Evolutionary conservation across 2,888 invertebrate species (phyloP).

Genomic region (Andrena praecox): DNA sequence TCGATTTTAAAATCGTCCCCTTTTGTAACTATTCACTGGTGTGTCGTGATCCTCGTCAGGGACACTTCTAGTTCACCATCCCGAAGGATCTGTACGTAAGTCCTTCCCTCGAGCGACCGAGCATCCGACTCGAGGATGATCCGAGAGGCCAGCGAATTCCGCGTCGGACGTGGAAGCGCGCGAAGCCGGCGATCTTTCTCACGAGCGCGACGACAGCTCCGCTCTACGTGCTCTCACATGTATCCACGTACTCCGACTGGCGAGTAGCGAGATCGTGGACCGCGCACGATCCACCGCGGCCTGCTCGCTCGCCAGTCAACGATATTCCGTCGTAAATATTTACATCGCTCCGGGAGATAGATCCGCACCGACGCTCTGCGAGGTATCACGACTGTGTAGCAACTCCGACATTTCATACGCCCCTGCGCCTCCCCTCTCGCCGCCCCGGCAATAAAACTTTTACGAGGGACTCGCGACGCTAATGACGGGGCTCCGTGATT

Average conservation of each 20-base stretch:
- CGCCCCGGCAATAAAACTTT: slow-evolving; percentile 23
- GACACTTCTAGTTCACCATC: background rate
- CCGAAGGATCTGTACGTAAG: background rate
- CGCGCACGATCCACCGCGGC: slow-evolving; percentile 33
- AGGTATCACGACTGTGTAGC: slow-evolving; percentile 5
- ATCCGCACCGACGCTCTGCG: slow-evolving; percentile 45
- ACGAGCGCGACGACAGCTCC: slow-evolving; percentile 43
- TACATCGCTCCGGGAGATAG: slow-evolving; percentile 55
- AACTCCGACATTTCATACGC: background rate
- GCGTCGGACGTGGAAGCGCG: slow-evolving; percentile 19
- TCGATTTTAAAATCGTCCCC: background rate
- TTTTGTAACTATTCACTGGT: no score
- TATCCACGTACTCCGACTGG: slow-evolving; percentile 66
- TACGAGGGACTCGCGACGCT: slow-evolving; percentile 16
- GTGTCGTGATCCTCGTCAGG: background rate
- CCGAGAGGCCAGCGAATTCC: slow-evolving; percentile 3
- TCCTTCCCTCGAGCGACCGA: background rate
- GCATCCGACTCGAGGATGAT: background rate
- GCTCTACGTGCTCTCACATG: slow-evolving; percentile 55
- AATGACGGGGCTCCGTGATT: slow-evolving; percentile 17
- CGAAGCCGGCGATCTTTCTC: slow-evolving; percentile 49
- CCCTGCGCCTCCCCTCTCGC: background rate
- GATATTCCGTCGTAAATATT: slow-evolving; percentile 64
- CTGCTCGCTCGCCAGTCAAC: slow-evolving; percentile 41
- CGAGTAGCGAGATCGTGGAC: slow-evolving; percentile 39